Evolutionary conservation across 2,113 vertebrate genomes (phyloP), one percentile per base, ranked within the genome.

Genomic region (Pogonocichla stellata): DNA sequence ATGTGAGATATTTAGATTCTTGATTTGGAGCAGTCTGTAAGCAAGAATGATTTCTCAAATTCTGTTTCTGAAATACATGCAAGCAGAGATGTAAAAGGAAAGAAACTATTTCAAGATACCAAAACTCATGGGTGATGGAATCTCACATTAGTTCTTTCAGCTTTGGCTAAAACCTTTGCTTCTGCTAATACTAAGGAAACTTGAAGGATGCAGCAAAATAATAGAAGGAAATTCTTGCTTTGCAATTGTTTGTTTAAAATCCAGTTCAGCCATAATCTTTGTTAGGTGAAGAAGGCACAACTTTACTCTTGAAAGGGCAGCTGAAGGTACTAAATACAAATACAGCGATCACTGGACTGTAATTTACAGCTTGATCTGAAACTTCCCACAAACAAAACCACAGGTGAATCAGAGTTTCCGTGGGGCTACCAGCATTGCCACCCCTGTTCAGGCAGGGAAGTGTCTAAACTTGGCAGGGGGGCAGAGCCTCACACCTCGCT

Each of bases 121-220:
- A 80, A 86, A 80, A 70, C 19, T 74, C 60, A 33, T 7, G 12
- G 19, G 40, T 57, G 83, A 61, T 17, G 14, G 45, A 65, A 50
- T 80, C 23, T 88, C 11, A 51, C 26, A 31, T 13, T 14, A 28
- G 69, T 88, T 80, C 79, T 92, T 86, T 90, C 67, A 88, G 29
- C 16, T 61, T 67, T 57, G 38, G 45, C 56, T 75, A 95, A 92
- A 82, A 88, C 6, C 42, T 86, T 94, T 83, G 50, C 71, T 79
- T 88, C 31, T 85, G 42, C 38, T 78, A 74, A 86, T 62, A 40
- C 29, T 34, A 73, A 83, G 80, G 67, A 80, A 92, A 83, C 33
- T 16, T 69, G 48, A 90, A 91, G 58, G 62, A 91, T 50, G 71
- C 42, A 51, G 48, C 15, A 75, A 93, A 94, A 96, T 40, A 95